These are phyloP conservation scores for Apamea crenata DNA, from an alignment of 2,888 invertebrate genomes.

Conservation along the genomic window DNA sequence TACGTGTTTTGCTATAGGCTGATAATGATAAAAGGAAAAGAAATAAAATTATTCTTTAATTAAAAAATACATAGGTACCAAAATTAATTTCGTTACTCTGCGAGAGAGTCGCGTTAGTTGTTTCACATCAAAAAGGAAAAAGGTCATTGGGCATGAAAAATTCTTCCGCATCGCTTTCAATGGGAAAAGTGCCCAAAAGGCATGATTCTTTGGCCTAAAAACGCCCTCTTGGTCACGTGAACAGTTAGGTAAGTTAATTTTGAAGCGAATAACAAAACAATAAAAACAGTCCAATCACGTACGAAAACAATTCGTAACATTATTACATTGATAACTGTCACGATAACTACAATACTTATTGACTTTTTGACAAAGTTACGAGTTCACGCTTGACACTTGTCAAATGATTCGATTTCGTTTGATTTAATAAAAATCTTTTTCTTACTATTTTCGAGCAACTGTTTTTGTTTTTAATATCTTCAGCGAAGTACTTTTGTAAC, in stretches of 20 bases:
- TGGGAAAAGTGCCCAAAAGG: neutral
- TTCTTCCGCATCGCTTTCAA: no score
- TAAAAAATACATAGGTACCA: neutral
- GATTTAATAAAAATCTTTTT: constrained; percentile 2
- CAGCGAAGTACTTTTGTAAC: neutral
- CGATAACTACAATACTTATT: constrained; percentile 25
- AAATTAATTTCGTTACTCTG: neutral
- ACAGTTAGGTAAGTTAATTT: neutral
- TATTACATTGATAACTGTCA: constrained; percentile 28
- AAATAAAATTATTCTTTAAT: neutral
- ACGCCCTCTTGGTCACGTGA: neutral
- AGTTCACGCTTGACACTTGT: constrained; percentile 34
- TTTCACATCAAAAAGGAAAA: neutral
- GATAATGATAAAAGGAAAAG: neutral
- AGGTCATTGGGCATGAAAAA: neutral
- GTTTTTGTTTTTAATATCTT: neutral
- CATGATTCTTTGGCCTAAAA: no score
- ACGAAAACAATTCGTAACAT: constrained; percentile 33
- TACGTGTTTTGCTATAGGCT: no score
- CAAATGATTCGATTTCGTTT: constrained; percentile 49
- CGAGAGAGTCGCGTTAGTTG: neutral
- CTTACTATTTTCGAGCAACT: neutral
- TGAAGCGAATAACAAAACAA: constrained; percentile 3
- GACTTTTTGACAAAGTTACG: constrained; percentile 29
- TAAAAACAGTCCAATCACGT: constrained; percentile 34